Evolutionary conservation across 2,888 invertebrate species (phyloP), one percentile per base, ranked within the genome.

Genomic region (Stratiomys singularior): DNA sequence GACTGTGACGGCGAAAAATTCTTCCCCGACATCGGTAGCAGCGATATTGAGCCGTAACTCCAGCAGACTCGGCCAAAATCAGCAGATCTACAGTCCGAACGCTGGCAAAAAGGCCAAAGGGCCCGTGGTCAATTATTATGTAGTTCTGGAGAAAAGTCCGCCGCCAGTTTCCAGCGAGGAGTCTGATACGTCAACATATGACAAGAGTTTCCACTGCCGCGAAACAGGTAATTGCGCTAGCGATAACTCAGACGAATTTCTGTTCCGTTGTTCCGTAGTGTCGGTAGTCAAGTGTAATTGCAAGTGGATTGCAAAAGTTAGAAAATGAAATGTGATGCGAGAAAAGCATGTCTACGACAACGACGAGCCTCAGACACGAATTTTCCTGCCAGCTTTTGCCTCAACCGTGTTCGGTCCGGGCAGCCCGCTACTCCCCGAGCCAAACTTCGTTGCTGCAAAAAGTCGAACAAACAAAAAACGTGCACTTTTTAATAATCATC

Each of bases 161-260:
- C 80, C 79, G 77, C 77, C 79, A 56, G 78, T 77, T 60, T 58
- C 37, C 11, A 69, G 21, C 47, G 78, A 79, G 72, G 81, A 82
- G 63, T 79, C 79, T 1, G 81, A 81, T 76, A 74, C 79, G 46
- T 76, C 81, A 13, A 81, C 81, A n/a, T 83, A 83, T 78, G 82
- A 81, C 76, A 63, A 76, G 11, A 82, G 81, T 67, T 80, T 81
- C 47, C 82, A 83, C 80, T 81, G 79, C 23, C 78, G 79, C 52
- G 82, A 83, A 81, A 83, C 83, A 77, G 83, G 83, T 82, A 79
- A 82, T 80, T 81, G 5, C 28, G 69, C 63, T 67, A 37, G 37
- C 37, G 37, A 37, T 37, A 37, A 69, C 66, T 52, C 27, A 56
- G 30, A 44, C 25, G 52, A 28, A 44, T n/a, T 56, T 37, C 9